These are phyloP conservation scores for Mastigias papua DNA, from an alignment of 30 jellyfish, hydroid and myxozoan genomes.

Conservation along the genomic window DNA sequence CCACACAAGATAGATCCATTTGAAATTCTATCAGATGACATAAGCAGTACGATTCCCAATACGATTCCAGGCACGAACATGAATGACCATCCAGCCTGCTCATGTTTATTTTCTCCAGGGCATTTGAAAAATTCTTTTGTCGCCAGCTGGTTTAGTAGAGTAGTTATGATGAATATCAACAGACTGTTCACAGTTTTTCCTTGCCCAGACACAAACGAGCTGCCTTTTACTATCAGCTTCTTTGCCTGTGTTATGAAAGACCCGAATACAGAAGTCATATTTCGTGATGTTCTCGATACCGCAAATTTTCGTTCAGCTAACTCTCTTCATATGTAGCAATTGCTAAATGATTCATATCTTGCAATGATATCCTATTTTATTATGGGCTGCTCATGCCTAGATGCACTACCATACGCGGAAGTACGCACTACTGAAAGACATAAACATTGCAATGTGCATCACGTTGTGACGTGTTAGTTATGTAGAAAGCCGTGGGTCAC, in stretches of 20 bases:
- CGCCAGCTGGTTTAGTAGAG: constrained; percentile 8
- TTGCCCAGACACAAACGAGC: not conserved
- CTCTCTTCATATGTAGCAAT: too few species aligned
- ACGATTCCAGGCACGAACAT: constrained; percentile 27
- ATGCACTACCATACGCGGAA: too few species aligned
- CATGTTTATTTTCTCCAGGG: constrained; percentile 1
- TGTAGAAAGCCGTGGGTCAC: too few species aligned
- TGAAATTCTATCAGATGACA: not conserved
- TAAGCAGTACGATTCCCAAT: not conserved
- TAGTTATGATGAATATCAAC: not conserved
- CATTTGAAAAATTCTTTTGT: constrained; percentile 22
- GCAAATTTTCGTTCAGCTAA: too few species aligned
- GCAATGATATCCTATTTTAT: too few species aligned
- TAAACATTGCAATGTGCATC: too few species aligned
- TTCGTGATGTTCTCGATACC: too few species aligned
- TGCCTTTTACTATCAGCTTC: not conserved
- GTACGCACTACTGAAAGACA: too few species aligned
- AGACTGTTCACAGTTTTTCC: constrained; percentile 8
- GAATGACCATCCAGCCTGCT: constrained; percentile 24
- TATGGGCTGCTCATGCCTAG: too few species aligned
- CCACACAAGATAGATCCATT: constrained; percentile 2
- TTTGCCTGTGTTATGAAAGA: not conserved
- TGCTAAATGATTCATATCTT: too few species aligned
- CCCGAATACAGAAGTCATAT: not conserved
- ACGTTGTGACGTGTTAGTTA: too few species aligned